phyloP scores from a whole-genome alignment of 2,888 invertebrate species.

The Spilarctia lutea region DNA sequence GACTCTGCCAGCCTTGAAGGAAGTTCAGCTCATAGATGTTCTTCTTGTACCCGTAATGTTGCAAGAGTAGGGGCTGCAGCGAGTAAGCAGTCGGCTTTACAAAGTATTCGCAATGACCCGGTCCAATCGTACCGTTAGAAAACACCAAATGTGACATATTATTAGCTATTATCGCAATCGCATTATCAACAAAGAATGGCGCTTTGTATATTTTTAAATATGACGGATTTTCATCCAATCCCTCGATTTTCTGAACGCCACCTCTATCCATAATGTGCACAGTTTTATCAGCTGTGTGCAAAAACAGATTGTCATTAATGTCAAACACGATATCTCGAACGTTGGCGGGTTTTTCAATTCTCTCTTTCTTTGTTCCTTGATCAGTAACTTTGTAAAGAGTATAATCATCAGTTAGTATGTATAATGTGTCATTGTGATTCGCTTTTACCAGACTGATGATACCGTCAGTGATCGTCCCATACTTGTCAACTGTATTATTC shows the following conservation, averaged over 20 bases:
- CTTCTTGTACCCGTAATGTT: constrained; percentile 2
- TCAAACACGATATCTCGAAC: background rate
- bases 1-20: background rate
- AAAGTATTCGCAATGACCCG: background rate
- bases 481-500: background rate
- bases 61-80: background rate
- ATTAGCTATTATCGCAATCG: background rate
- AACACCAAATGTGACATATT: background rate
- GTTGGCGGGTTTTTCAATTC: background rate
- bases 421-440: background rate
- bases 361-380: background rate
- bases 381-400: background rate
- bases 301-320: background rate
- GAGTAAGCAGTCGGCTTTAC: background rate
- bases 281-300: background rate
- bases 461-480: background rate
- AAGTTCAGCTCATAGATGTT: background rate
- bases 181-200: background rate
- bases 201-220: background rate
- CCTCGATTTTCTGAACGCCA: constrained; percentile 1
- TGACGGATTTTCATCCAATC: background rate
- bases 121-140: background rate
- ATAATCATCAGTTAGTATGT: background rate
- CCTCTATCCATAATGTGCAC: background rate
- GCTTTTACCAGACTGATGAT: background rate